Percentiles rank a stretch among this genome's conserved stretches.
These are phyloP conservation scores for Phalacrocorax carbo DNA, from an alignment of 2,113 vertebrate species.

Conservation along the genomic window DNA sequence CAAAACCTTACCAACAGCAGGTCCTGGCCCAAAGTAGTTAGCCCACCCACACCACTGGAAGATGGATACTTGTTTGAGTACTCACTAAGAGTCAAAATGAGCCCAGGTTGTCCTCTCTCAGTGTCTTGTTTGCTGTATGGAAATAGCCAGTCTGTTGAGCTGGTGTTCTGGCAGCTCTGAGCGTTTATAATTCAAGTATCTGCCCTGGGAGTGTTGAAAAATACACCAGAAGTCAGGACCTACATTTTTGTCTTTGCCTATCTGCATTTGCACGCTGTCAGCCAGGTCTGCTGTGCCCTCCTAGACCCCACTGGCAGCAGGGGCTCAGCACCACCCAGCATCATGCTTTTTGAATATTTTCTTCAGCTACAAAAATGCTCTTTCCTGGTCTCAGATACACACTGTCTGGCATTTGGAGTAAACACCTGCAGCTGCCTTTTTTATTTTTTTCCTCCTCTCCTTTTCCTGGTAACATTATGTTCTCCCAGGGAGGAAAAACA, in stretches of 20 bases:
- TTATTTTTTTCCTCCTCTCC: neutral
- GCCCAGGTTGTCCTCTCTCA: neutral
- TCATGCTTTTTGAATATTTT: neutral
- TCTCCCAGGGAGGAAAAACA: conserved; percentile 36
- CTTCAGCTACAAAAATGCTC: neutral
- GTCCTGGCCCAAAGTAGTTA: neutral
- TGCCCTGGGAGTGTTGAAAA: neutral
- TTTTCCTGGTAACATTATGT: conserved; percentile 23
- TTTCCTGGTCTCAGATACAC: neutral
- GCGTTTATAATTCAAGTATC: neutral
- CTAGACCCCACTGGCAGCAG: neutral
- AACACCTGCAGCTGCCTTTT: conserved; percentile 35
- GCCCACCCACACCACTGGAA: neutral
- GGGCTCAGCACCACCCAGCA: neutral
- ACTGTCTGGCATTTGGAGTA: neutral
- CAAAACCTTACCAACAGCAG: neutral
- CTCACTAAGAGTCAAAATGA: neutral
- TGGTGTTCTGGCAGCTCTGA: neutral
- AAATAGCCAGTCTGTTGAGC: neutral
- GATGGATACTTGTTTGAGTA: neutral
- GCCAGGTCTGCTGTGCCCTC: neutral
- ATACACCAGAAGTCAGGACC: neutral
- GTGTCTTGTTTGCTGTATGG: neutral
- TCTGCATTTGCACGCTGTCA: neutral
- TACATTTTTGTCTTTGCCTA: neutral